A percentile compares a stretch with the other conserved stretches of the same genome.
Evolutionary conservation across 2,113 vertebrate genomes (phyloP).

Genomic region (Chiloscyllium plagiosum): DNA sequence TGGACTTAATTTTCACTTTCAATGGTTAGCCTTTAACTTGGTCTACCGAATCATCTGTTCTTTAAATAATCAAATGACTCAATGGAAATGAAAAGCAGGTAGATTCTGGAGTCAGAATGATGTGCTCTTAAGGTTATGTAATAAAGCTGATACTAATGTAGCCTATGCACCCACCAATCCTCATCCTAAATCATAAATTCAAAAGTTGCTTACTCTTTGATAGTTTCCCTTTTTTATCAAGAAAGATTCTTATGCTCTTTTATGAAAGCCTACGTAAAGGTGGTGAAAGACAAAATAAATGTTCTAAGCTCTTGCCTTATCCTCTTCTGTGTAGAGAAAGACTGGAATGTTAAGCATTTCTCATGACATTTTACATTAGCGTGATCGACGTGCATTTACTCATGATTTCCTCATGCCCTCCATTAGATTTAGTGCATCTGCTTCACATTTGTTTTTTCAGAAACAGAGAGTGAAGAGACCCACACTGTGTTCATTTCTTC

Average conservation of each 20-base stretch:
- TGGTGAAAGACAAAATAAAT: background rate
- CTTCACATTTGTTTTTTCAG: constrained; percentile 35
- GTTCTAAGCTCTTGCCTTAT: background rate
- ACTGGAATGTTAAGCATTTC: constrained; percentile 16
- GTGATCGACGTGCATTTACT: background rate
- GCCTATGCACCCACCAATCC: background rate
- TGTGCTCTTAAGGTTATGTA: background rate
- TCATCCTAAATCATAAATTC: background rate
- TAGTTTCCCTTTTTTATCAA: background rate
- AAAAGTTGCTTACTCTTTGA: background rate
- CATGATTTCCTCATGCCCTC: constrained; percentile 10
- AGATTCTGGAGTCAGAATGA: background rate
- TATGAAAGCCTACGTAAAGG: background rate
- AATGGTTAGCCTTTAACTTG: background rate
- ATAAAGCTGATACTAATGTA: background rate
- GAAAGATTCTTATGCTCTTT: background rate
- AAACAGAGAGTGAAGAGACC: constrained; percentile 7
- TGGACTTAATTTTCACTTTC: background rate
- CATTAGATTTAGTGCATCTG: background rate
- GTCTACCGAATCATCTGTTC: background rate
- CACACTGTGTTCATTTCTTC: constrained; percentile 2
- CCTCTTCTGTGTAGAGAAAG: background rate
- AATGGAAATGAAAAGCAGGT: background rate
- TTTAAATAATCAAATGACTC: background rate
- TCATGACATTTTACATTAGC: constrained; percentile 13